phyloP scores from a whole-genome alignment of 35 echinoderm and acorn worm genomes.

The Hemicentrotus pulcherrimus region DNA sequence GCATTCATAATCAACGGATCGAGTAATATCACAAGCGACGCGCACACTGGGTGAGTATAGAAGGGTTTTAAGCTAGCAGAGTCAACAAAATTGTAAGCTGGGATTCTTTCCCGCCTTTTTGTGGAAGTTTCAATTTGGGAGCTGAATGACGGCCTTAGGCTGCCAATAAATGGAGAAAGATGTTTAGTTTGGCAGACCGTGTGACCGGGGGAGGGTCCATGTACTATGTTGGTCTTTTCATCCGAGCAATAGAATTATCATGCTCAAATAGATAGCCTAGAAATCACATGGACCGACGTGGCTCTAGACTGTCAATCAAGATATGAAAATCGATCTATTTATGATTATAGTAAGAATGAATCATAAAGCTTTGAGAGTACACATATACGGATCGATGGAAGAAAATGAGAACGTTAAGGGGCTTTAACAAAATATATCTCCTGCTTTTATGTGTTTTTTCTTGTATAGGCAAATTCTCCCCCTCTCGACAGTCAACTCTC shows the following conservation, averaged over 20 bases:
- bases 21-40: constrained; percentile 17
- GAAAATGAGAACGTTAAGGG: too few species aligned
- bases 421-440: too few species aligned
- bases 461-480: not conserved
- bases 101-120: not conserved
- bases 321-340: not conserved
- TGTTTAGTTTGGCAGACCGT: not conserved
- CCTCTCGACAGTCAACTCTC: not conserved
- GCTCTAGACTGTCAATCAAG: not conserved
- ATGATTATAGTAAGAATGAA: not conserved
- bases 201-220: not conserved
- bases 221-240: not conserved
- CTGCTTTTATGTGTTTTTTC: too few species aligned
- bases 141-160: not conserved
- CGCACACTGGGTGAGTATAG: not conserved
- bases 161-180: not conserved
- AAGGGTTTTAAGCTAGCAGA: not conserved
- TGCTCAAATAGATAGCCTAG: not conserved
- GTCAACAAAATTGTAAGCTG: not conserved
- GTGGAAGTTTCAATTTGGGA: constrained; percentile 10
- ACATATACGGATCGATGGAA: not conserved
- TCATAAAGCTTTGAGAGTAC: not conserved
- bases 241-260: not conserved
- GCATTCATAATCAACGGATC: not conserved
- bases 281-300: not conserved